Evolutionary conservation across 2,113 vertebrate genomes (phyloP).

Genomic region (Fulica atra): DNA sequence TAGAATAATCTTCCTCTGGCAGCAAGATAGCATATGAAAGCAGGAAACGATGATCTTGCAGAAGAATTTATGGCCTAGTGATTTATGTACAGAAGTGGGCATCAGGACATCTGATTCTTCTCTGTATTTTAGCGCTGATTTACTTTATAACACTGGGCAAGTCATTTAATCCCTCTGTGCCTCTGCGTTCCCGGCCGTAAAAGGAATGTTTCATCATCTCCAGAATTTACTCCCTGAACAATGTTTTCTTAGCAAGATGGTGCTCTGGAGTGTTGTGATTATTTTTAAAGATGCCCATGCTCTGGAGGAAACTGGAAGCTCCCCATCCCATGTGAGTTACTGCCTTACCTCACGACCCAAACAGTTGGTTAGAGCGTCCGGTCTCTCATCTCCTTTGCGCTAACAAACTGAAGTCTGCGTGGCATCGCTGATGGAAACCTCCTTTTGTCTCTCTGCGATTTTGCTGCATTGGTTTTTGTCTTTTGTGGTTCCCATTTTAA

Average conservation of each 20-base stretch:
- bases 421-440: neutral
- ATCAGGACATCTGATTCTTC: conserved; percentile 15
- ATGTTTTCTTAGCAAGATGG: neutral
- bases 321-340: neutral
- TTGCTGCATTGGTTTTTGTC: neutral
- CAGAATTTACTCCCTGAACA: neutral
- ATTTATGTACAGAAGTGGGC: conserved; percentile 9
- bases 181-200: neutral
- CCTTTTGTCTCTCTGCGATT: neutral
- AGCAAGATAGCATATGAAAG: conserved; percentile 5
- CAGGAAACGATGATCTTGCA: neutral
- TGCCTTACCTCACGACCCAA: neutral
- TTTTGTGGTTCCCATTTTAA: neutral
- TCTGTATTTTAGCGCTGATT: conserved; percentile 28
- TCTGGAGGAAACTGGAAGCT: neutral
- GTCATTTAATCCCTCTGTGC: neutral
- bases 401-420: neutral
- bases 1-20: conserved; percentile 30
- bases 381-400: neutral
- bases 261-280: neutral
- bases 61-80: conserved; percentile 15
- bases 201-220: conserved; percentile 11
- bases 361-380: neutral
- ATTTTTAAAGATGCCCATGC: neutral
- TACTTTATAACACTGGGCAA: conserved; percentile 11